phyloP scores from a whole-genome alignment of 2,888 invertebrate genomes.

The Spodoptera exigua region DNA sequence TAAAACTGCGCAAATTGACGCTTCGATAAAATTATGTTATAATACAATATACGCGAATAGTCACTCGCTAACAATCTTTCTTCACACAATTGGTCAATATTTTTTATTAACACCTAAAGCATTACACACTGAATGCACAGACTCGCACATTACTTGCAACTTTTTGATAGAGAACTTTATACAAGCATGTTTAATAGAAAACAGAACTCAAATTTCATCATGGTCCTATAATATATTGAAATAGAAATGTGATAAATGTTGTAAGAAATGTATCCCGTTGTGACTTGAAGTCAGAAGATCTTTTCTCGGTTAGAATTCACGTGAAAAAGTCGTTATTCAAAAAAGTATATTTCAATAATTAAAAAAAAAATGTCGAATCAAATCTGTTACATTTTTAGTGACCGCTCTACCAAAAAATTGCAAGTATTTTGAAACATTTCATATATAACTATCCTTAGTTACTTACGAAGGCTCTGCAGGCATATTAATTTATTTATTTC shows the following conservation, averaged over 20 bases:
- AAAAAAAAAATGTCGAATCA: too few species aligned
- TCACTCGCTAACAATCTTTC: slow-evolving; percentile 40
- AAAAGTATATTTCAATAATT: too few species aligned
- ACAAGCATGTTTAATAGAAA: too few species aligned
- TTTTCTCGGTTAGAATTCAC: too few species aligned
- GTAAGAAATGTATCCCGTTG: too few species aligned
- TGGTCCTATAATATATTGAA: too few species aligned
- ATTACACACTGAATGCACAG: slow-evolving; percentile 32
- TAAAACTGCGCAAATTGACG: slow-evolving; percentile 43
- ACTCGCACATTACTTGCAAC: slow-evolving; percentile 33
- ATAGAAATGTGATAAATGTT: too few species aligned
- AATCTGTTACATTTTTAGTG: too few species aligned
- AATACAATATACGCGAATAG: slow-evolving; percentile 25
- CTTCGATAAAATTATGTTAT: slow-evolving; percentile 26
- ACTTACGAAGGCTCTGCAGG: slow-evolving; percentile 58
- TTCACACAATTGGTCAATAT: slow-evolving; percentile 56
- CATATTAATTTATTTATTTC: slow-evolving; percentile 33
- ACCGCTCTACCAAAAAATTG: slow-evolving; percentile 25
- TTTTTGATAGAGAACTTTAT: slow-evolving; percentile 25
- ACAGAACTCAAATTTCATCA: too few species aligned
- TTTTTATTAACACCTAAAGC: slow-evolving; percentile 46
- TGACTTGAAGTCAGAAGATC: too few species aligned
- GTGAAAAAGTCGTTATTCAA: too few species aligned
- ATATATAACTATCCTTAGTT: slow-evolving; percentile 48
- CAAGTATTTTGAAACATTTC: slow-evolving; percentile 9